Conservation (phyloP, 2,113 vertebrate genomes). For the Heterotilapia buettikoferi region DNA sequence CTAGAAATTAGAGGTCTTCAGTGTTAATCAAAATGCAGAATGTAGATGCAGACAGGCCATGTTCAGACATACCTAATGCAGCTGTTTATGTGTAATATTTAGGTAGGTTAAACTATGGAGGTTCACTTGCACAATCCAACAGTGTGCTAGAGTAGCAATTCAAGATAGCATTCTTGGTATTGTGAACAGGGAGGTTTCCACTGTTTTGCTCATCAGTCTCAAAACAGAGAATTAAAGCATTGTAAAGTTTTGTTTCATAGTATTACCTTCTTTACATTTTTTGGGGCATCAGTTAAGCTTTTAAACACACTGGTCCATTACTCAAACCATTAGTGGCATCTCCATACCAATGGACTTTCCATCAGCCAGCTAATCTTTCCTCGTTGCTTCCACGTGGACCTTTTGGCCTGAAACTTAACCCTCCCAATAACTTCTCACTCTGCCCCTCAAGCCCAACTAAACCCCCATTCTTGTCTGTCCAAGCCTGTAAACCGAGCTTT, state of each 20-base stretch:
- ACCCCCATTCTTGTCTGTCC: neutral
- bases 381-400: neutral
- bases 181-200: neutral
- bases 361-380: neutral
- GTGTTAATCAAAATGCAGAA: neutral
- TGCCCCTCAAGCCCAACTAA: neutral
- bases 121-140: neutral
- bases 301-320: neutral
- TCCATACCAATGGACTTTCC: neutral
- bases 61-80: neutral
- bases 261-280: neutral
- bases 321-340: neutral
- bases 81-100: neutral
- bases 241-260: neutral
- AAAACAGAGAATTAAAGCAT: neutral
- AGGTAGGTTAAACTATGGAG: neutral
- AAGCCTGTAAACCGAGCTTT: slow-evolving; percentile 8
- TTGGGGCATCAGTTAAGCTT: neutral
- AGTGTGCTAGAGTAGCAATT: neutral
- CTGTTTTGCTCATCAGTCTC: neutral
- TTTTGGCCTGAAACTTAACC: slow-evolving; percentile 41
- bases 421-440: slow-evolving; percentile 32
- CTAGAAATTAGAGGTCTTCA: neutral
- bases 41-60: neutral
- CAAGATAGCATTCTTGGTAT: neutral